Evolutionary conservation across 2,888 invertebrate genomes (phyloP), one percentile per base, ranked within the genome.

Genomic region (Melieria picta): DNA sequence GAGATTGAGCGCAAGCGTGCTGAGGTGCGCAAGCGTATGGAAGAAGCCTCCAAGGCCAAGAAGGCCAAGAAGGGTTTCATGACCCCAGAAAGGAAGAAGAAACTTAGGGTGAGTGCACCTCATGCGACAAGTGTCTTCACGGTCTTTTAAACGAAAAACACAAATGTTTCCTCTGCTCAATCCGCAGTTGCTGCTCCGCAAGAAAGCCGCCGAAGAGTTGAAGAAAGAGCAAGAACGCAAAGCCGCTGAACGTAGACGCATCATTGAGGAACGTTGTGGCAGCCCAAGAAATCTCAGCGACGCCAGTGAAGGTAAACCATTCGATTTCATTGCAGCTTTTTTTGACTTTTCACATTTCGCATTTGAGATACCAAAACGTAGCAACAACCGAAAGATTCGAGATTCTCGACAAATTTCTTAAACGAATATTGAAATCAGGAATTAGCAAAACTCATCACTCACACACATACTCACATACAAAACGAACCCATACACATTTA

Each of bases 1-100:
- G 97, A 98, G 89, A 97, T 97, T 89, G 98, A 98, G 90, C 94
- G 96, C 91, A 97, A 98, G 91, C 96, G 98, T 90, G 98, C 98
- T 87, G 98, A 98, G 89, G 98, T 98, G 89, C 94, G 98, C 89
- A 96, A 96, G 90, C 96, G 98, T 88, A 94, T 98, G 91, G 98
- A 99, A 90, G 98, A 98, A 89, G 97, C 97, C 89, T 96, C 97
- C 88, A 96, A 96, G 88, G 96, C 96, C 88, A 98, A 98, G 90
- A 98, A 97, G 91, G 97, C 96, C 88, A 99, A 99, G 94, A 99
- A 98, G 91, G 99, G 99, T 92, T 98, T 99, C 93, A 98, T 98
- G 96, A 98, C 99, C 86, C 98, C 98, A 77, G 98, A 99, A 90
- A 97, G 99, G 90, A 99, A 99, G 95, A 99, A 98, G 95, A 98